Evolutionary conservation across 2,113 vertebrate genomes (phyloP).

Genomic region (Clarias macrocephalus): DNA sequence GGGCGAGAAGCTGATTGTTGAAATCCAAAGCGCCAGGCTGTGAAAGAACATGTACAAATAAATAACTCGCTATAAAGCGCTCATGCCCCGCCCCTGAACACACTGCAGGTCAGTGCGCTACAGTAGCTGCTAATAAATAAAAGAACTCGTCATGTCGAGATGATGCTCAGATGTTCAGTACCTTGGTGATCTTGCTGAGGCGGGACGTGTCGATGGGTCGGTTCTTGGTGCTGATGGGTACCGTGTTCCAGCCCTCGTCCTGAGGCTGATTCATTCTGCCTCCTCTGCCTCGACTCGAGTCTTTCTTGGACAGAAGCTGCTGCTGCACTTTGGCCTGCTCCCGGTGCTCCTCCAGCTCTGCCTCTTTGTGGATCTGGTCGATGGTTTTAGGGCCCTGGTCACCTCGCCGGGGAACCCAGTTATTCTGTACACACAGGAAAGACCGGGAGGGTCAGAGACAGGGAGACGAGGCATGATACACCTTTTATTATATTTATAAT

Average conservation of each 20-base stretch:
- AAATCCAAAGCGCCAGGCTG: conserved; percentile 89
- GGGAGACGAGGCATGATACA: too few relatives aligned
- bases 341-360: conserved; percentile 90
- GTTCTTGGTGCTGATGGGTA: conserved; percentile 91
- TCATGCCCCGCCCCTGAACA: background rate
- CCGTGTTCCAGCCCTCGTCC: conserved; percentile 96
- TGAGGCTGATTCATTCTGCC: conserved; percentile 74
- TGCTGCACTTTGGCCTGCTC: conserved; percentile 93
- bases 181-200: conserved; percentile 94
- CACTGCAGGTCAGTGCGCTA: background rate
- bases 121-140: background rate
- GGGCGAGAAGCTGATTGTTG: conserved; percentile 90
- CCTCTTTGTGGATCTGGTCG: conserved; percentile 97
- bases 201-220: conserved; percentile 89
- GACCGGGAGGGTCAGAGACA: background rate
- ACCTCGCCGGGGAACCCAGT: conserved; percentile 92
- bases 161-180: conserved; percentile 47
- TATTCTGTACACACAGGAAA: conserved; percentile 72
- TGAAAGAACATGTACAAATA: background rate
- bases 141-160: background rate
- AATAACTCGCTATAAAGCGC: too few relatives aligned
- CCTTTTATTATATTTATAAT: too few relatives aligned
- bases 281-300: conserved; percentile 66
- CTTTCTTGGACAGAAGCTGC: conserved; percentile 86
- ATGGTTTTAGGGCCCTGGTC: conserved; percentile 97